Percentiles rank a stretch among this genome's conserved stretches.
Conservation (phyloP, 2,888 invertebrate genomes). For the Drosophila nr. fundita region DNA sequence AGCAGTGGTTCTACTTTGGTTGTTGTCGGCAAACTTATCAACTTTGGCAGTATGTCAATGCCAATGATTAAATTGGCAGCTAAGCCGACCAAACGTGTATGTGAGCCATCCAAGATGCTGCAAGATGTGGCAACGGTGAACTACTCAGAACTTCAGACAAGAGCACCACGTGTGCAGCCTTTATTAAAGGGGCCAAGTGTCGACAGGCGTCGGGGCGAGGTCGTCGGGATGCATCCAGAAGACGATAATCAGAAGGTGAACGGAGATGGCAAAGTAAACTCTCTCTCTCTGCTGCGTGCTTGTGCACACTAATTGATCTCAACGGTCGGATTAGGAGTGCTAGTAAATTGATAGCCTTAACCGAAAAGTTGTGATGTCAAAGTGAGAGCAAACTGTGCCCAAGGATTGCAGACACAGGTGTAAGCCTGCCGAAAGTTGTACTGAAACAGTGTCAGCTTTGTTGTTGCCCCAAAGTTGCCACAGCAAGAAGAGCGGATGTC, state of each 20-base stretch:
- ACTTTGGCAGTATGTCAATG: constrained; percentile 53
- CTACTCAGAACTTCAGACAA: constrained; percentile 35
- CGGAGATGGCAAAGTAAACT: constrained; percentile 23
- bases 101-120: constrained; percentile 11
- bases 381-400: constrained; percentile 34
- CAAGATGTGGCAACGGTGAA: constrained; percentile 2
- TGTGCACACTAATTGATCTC: constrained; percentile 74
- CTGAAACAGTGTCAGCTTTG: constrained; percentile 36
- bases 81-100: constrained; percentile 10
- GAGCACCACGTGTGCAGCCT: constrained; percentile 34
- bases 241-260: constrained; percentile 7
- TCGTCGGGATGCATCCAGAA: constrained; percentile 1
- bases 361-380: constrained; percentile 61
- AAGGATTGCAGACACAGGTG: not conserved
- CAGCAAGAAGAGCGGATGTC: not conserved
- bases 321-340: constrained; percentile 70
- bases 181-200: constrained; percentile 23
- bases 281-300: constrained; percentile 30
- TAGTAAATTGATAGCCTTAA: constrained; percentile 70
- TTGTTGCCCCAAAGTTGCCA: constrained; percentile 9
- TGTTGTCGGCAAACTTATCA: constrained; percentile 29
- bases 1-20: constrained; percentile 2
- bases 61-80: constrained; percentile 36
- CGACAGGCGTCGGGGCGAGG: constrained; percentile 27
- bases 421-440: constrained; percentile 42